phyloP scores from a whole-genome alignment of 92 coral and sea anemone species.

The Micromussa lordhowensis region DNA sequence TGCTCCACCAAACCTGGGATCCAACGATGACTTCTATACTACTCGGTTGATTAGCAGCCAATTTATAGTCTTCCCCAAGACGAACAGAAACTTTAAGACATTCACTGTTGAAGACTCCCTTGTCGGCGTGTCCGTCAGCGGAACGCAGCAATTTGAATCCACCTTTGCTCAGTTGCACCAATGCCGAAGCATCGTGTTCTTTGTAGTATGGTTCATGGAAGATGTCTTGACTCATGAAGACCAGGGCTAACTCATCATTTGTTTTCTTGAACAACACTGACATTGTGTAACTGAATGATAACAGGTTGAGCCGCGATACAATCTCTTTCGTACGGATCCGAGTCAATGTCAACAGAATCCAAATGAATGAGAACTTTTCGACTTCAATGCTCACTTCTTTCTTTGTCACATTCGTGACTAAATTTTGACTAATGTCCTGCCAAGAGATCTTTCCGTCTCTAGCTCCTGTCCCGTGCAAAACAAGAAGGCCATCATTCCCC shows the following conservation, averaged over 20 bases:
- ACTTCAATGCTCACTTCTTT: not conserved
- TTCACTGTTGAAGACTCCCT: constrained; percentile 5
- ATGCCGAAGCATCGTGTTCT: constrained; percentile 2
- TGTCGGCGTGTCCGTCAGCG: not conserved
- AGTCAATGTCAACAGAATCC: not conserved
- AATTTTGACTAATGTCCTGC: not conserved
- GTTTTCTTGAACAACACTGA: not conserved
- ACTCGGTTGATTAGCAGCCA: not conserved
- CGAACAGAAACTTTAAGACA: constrained; percentile 17
- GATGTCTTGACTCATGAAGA: constrained; percentile 15
- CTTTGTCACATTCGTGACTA: not conserved
- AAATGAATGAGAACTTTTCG: not conserved
- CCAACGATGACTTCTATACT: not conserved
- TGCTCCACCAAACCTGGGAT: constrained; percentile 6
- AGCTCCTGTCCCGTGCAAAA: constrained; percentile 2
- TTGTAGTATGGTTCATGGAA: constrained; percentile 6
- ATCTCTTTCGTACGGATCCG: not conserved
- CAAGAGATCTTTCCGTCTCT: constrained; percentile 16
- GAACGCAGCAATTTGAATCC: constrained; percentile 6
- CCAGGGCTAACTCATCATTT: not conserved
- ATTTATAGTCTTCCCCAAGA: constrained; percentile 17
- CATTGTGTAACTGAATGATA: constrained; percentile 1
- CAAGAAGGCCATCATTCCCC: not conserved
- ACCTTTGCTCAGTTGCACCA: not conserved
- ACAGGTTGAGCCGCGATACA: constrained; percentile 3